Percentiles rank a stretch among this genome's conserved stretches.
These are phyloP conservation scores for Atractosteus spatula DNA, from an alignment of 2,113 vertebrate species.

Conservation along the genomic window DNA sequence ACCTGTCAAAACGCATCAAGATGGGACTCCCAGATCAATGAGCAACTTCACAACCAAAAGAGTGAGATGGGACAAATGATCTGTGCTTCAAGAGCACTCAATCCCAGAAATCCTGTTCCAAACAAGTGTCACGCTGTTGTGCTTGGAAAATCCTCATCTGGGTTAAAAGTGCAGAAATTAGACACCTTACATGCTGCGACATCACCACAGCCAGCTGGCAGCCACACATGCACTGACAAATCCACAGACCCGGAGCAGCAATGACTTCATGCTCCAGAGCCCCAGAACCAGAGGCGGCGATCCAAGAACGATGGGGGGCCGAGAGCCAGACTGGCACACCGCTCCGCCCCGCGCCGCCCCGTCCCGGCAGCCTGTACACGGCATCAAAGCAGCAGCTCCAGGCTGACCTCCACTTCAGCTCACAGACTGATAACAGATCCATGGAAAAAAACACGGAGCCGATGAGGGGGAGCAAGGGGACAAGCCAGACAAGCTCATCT, in stretches of 20 bases:
- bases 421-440: neutral
- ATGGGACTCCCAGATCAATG: too few species aligned
- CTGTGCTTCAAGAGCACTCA: neutral
- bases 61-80: too few species aligned
- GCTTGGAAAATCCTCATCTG: constrained; percentile 2
- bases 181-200: constrained; percentile 12
- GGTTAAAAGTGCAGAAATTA: constrained; percentile 16
- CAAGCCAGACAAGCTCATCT: neutral
- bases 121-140: neutral
- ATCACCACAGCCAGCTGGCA: constrained; percentile 18
- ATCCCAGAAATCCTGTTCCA: neutral
- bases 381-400: neutral
- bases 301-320: neutral
- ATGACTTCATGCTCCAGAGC: constrained; percentile 7
- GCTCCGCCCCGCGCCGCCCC: neutral
- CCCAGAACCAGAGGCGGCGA: neutral
- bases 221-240: constrained; percentile 1
- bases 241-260: neutral
- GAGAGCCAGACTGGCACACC: neutral
- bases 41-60: too few species aligned
- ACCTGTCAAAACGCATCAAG: too few species aligned
- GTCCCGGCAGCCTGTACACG: too few species aligned
- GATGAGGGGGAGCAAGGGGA: neutral
- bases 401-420: neutral
- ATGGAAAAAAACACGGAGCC: neutral